Evolutionary conservation across 1,140 invertebrate genomes (phyloP), one percentile per base, ranked within the genome.

Genomic region (Cardiocondyla obscurior): DNA sequence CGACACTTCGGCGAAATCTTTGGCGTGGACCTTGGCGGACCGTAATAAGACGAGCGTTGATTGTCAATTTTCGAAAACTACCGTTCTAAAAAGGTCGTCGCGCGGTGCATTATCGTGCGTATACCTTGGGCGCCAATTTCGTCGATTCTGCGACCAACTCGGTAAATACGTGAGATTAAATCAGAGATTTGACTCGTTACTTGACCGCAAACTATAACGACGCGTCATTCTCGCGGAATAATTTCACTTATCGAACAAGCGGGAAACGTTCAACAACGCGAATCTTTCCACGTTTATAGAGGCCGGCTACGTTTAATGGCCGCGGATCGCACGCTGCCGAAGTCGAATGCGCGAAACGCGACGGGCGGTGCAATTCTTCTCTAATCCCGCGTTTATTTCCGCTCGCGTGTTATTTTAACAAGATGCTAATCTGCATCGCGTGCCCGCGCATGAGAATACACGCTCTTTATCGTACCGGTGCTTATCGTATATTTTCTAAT

Each of bases 381-480:
- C 46, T 28, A 53, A 67, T 65, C 30, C 16, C 30, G 3, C 30
- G 28, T 49, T 49, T 62, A 22, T 79, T 79, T 79, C 60, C 58
- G 46, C 46, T 42, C 55, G 22, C 60, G 33, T 55, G 62, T 53
- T 77, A 53, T 67, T 22, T 33, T 79, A 79, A 79, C 74, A 12
- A 67, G 60, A 79, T 79, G 62, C 62, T 79, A 79, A 79, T 79
- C 74, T 51, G 33, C 33, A n/a, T 22, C 28, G 39, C 36, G 51
- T 73, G 72, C n/a, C 3, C 39, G 60, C n/a, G 19, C 46, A 46
- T 19, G 46, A 28, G 74, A 12, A 42, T 39, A n/a, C 74, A 36
- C 12, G 74, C 39, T 53, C 74, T 86, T 86, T 87, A 86, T 86
- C 67, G 77, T 51, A 30, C n/a, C 60, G 39, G 53, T 55, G 19